Conservation (phyloP, 2,888 invertebrate genomes). For the Smittia aterrima region DNA sequence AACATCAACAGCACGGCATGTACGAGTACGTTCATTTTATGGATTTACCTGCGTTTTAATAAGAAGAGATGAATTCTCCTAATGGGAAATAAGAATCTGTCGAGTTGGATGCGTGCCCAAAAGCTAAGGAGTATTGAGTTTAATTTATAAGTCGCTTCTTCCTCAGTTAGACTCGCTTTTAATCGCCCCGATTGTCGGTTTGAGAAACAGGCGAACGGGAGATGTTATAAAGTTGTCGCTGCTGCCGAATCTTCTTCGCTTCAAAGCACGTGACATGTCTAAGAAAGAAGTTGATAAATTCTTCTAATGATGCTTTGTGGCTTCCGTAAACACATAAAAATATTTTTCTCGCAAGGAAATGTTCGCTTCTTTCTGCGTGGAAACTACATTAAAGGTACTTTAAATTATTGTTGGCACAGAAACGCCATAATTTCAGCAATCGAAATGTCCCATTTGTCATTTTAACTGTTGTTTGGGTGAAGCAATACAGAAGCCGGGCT, state of each 20-base stretch:
- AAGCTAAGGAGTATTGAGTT: conserved; percentile 28
- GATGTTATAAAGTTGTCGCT: neutral
- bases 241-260: neutral
- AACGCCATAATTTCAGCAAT: conserved; percentile 13
- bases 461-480: conserved; percentile 8
- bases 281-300: neutral
- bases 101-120: conserved; percentile 38
- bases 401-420: conserved; percentile 26
- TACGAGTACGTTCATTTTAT: conserved; percentile 35
- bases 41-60: conserved; percentile 41
- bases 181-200: neutral
- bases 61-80: conserved; percentile 5
- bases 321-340: conserved; percentile 31
- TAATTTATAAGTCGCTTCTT: conserved; percentile 38
- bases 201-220: neutral
- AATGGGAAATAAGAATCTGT: conserved; percentile 20
- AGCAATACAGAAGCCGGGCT: neutral
- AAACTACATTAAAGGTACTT: conserved; percentile 22
- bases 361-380: neutral
- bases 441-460: conserved; percentile 26
- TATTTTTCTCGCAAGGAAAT: neutral
- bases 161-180: conserved; percentile 18
- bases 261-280: neutral
- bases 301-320: conserved; percentile 1
- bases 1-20: neutral